Conservation (phyloP, 2,888 invertebrate genomes). For the Pelosia muscerda region DNA sequence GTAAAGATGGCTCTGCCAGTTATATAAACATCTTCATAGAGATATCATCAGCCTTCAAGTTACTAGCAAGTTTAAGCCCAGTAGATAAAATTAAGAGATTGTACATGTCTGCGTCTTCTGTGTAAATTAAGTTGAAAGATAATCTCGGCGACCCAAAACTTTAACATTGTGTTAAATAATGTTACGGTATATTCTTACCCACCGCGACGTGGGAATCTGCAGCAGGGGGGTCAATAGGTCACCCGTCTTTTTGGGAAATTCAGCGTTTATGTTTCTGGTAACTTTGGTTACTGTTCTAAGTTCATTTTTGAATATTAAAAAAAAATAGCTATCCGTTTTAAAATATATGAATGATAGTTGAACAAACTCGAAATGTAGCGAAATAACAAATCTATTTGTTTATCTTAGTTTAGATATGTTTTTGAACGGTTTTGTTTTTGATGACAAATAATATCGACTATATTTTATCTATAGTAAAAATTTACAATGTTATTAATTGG, state of each 20-base stretch:
- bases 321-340: too few species aligned
- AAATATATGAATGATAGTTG: too few species aligned
- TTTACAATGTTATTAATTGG: background rate
- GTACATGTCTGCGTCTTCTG: background rate
- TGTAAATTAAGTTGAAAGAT: slow-evolving; percentile 37
- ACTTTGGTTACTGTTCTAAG: background rate
- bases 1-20: too few species aligned
- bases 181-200: slow-evolving; percentile 55
- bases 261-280: slow-evolving; percentile 25
- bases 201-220: slow-evolving; percentile 57
- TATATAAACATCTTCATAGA: background rate
- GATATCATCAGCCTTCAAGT: background rate
- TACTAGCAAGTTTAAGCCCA: too few species aligned
- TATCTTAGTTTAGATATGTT: background rate
- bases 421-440: background rate
- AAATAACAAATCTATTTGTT: background rate
- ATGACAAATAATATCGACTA: background rate
- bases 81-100: background rate
- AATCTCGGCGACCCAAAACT: slow-evolving; percentile 56
- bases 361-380: too few species aligned
- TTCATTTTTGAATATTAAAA: too few species aligned
- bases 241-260: slow-evolving; percentile 36
- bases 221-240: slow-evolving; percentile 57
- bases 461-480: background rate
- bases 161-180: slow-evolving; percentile 62